Evolutionary conservation across 2,888 invertebrate species (phyloP).

Genomic region (Crocallis elinguaria): DNA sequence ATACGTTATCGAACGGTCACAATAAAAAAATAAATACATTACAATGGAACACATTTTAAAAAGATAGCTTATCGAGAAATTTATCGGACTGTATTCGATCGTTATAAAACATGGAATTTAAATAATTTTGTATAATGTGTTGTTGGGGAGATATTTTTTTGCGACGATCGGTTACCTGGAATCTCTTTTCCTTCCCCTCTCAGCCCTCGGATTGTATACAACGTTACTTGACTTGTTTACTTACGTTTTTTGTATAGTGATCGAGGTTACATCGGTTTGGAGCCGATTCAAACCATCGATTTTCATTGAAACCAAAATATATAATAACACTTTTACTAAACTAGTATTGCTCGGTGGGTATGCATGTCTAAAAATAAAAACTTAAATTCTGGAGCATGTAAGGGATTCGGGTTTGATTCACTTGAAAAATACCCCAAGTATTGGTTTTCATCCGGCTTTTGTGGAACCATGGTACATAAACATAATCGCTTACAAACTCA

Average conservation of each 20-base stretch:
- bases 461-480: too few species aligned
- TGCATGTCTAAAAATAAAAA: too few species aligned
- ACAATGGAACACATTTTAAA: not conserved
- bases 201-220: not conserved
- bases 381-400: too few species aligned
- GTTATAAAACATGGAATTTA: slow-evolving; percentile 29
- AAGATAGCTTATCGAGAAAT: slow-evolving; percentile 5
- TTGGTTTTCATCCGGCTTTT: too few species aligned
- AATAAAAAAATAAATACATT: too few species aligned
- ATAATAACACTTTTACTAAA: too few species aligned
- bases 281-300: too few species aligned
- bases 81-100: slow-evolving; percentile 12
- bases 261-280: not conserved
- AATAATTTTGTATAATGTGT: slow-evolving; percentile 15
- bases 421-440: too few species aligned
- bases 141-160: slow-evolving; percentile 14
- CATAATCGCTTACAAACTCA: too few species aligned
- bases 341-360: too few species aligned
- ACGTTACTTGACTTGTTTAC: slow-evolving; percentile 15
- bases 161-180: slow-evolving; percentile 18
- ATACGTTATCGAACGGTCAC: not conserved
- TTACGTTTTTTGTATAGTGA: not conserved
- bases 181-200: slow-evolving; percentile 24
- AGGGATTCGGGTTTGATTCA: too few species aligned
- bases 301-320: too few species aligned